These are phyloP conservation scores for Caenorhabditis angaria DNA, from an alignment of 2,888 invertebrate species.

Conservation along the genomic window DNA sequence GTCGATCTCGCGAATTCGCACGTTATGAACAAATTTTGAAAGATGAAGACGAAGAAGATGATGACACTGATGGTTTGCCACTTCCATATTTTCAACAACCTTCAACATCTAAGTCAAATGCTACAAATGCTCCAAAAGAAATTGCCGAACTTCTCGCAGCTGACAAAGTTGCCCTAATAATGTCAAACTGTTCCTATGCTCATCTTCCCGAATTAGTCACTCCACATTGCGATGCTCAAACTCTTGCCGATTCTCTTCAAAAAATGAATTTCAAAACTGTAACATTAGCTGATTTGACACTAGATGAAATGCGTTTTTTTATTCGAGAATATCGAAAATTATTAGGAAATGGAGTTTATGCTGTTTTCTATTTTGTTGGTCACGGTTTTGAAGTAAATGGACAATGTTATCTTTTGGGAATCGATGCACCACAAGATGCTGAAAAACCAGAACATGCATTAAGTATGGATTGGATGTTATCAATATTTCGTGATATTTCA, in stretches of 20 bases:
- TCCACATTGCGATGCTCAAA: constrained; percentile 72
- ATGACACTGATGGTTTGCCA: background rate
- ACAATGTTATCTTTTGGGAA: constrained; percentile 74
- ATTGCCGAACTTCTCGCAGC: constrained; percentile 39
- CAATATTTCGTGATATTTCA: constrained; percentile 70
- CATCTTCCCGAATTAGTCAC: constrained; percentile 68
- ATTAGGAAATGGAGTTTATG: constrained; percentile 73
- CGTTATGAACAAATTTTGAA: constrained; percentile 46
- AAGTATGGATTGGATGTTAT: constrained; percentile 71
- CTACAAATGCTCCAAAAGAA: too few species aligned
- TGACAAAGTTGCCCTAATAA: constrained; percentile 74
- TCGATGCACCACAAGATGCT: constrained; percentile 72
- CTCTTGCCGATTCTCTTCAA: constrained; percentile 66
- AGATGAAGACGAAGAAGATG: constrained; percentile 31
- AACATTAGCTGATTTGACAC: constrained; percentile 73
- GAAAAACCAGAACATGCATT: constrained; percentile 70
- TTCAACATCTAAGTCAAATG: too few species aligned
- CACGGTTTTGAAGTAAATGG: constrained; percentile 74
- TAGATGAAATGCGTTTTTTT: constrained; percentile 73
- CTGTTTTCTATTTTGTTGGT: constrained; percentile 74
- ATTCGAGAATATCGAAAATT: constrained; percentile 73
- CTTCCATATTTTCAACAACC: background rate
- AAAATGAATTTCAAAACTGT: constrained; percentile 74
- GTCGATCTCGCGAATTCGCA: constrained; percentile 51
- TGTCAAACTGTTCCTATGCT: constrained; percentile 73